A percentile compares a stretch with the other conserved stretches of the same genome.
Conservation (phyloP, 2,797 vertebrate species). For the Cottoperca gobio region DNA sequence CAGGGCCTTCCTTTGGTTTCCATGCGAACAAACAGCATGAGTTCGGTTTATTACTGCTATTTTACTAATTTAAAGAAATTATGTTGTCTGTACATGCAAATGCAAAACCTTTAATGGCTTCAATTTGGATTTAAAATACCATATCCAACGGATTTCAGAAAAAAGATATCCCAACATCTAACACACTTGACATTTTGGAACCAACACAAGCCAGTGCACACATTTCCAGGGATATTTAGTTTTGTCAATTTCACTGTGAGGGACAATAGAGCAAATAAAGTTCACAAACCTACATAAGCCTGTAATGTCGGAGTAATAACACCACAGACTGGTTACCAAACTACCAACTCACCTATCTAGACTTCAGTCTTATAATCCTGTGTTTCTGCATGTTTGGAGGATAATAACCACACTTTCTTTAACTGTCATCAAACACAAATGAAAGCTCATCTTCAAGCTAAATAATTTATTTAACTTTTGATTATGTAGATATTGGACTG, state of each 20-base stretch:
- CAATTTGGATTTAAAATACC: constrained; percentile 21
- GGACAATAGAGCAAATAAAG: constrained; percentile 36
- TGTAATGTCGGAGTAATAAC: constrained; percentile 45
- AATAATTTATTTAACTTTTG: constrained; percentile 30
- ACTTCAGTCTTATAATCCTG: constrained; percentile 39
- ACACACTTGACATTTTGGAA: constrained; percentile 46
- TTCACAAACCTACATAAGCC: constrained; percentile 52
- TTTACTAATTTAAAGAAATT: constrained; percentile 6
- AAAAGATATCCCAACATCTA: constrained; percentile 47
- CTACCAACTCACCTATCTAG: constrained; percentile 31
- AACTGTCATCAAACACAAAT: constrained; percentile 18
- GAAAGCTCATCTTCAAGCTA: constrained; percentile 15
- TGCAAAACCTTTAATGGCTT: constrained; percentile 11
- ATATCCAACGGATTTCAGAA: constrained; percentile 14
- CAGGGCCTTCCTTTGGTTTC: background rate
- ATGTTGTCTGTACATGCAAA: constrained; percentile 21
- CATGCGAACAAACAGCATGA: constrained; percentile 30
- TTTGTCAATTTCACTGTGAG: constrained; percentile 74
- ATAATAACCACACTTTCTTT: constrained; percentile 32
- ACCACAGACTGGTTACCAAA: constrained; percentile 33
- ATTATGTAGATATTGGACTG: constrained; percentile 58
- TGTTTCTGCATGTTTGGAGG: constrained; percentile 68
- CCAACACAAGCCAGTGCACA: constrained; percentile 44
- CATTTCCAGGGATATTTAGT: constrained; percentile 50
- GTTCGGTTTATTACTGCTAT: constrained; percentile 14